These are phyloP conservation scores for Eudasyphora cyanicolor DNA, from an alignment of 2,888 invertebrate species.

Conservation along the genomic window DNA sequence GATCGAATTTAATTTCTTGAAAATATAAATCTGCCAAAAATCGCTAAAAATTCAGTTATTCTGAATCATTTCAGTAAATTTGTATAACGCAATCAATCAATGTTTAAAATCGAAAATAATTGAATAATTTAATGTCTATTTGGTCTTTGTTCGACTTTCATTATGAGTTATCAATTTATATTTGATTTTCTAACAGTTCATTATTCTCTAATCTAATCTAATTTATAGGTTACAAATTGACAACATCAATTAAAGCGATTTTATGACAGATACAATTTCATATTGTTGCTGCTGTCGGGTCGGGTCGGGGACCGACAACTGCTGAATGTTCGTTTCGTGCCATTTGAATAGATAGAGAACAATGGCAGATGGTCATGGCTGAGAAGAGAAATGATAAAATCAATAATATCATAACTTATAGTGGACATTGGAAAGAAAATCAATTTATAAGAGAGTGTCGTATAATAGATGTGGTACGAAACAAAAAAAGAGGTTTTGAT, in stretches of 20 bases:
- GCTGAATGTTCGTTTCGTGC: neutral
- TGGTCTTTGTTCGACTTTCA: neutral
- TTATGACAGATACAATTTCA: constrained; percentile 22
- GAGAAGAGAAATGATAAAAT: neutral
- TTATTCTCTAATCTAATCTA: neutral
- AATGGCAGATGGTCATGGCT: neutral
- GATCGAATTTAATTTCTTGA: no score
- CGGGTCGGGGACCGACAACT: no score
- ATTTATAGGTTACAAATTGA: constrained; percentile 39
- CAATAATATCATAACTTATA: no score
- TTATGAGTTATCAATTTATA: constrained; percentile 13
- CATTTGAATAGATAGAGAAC: neutral
- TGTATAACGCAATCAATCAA: no score
- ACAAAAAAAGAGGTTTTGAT: no score
- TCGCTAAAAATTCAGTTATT: no score
- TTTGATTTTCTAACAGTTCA: neutral
- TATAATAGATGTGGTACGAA: neutral
- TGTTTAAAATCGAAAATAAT: neutral
- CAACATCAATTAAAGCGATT: constrained; percentile 36
- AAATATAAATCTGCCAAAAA: no score
- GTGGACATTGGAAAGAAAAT: neutral
- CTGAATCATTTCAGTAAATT: no score
- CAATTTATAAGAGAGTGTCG: neutral
- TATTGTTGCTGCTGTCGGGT: neutral
- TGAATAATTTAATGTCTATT: neutral